Evolutionary conservation across 1,140 invertebrate genomes (phyloP).

Genomic region (Tetramorium alpestre): DNA sequence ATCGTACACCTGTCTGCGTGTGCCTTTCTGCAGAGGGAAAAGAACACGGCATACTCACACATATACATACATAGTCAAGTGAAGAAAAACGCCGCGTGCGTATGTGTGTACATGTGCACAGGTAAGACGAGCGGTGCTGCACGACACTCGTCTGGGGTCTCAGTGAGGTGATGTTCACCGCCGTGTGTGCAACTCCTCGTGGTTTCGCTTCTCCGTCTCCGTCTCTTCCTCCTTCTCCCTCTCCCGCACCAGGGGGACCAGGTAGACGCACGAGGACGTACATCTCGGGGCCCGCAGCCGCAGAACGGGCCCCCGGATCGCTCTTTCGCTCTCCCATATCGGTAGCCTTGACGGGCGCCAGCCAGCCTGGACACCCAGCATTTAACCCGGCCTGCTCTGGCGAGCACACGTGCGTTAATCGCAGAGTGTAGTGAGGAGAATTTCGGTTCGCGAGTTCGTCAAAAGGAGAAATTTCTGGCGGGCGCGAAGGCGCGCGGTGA

Average conservation of each 20-base stretch:
- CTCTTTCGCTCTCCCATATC: constrained; percentile 16
- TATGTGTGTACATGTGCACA: constrained; percentile 28
- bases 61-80: neutral
- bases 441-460: constrained; percentile 14
- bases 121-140: constrained; percentile 41
- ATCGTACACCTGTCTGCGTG: neutral
- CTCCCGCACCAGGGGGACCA: neutral
- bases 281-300: neutral
- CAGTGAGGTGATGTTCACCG: constrained; percentile 64
- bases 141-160: constrained; percentile 40
- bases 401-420: constrained; percentile 55
- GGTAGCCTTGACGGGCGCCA: constrained; percentile 82
- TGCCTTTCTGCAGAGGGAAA: neutral
- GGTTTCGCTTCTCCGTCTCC: constrained; percentile 34
- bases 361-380: constrained; percentile 70
- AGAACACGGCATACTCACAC: neutral
- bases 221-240: neutral
- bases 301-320: constrained; percentile 12
- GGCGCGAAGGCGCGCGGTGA: neutral
- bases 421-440: constrained; percentile 2
- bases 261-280: constrained; percentile 19
- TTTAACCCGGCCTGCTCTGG: constrained; percentile 38
- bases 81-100: constrained; percentile 21
- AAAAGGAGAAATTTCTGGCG: neutral
- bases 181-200: constrained; percentile 55